Conservation (phyloP, 2,888 invertebrate genomes). For the Plebejus anna region DNA sequence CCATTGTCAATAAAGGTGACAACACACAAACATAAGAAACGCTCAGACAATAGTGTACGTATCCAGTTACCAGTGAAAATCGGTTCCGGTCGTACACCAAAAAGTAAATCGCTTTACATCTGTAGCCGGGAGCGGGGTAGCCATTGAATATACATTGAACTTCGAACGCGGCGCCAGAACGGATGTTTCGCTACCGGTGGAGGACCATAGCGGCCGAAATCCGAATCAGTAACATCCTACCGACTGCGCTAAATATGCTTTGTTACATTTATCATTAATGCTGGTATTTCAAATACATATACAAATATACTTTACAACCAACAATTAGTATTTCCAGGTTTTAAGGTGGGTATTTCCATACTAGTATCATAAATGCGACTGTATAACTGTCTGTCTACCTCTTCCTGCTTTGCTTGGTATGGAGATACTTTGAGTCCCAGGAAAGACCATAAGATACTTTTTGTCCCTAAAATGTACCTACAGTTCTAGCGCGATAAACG, state of each 20-base stretch:
- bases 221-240: constrained; percentile 20
- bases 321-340: no score
- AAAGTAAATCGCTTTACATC: constrained; percentile 15
- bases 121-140: neutral
- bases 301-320: no score
- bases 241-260: constrained; percentile 10
- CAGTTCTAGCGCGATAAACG: no score
- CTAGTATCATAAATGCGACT: no score
- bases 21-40: neutral
- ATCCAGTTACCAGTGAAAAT: neutral
- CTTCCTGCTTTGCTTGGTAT: no score
- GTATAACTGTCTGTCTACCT: no score
- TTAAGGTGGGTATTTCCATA: no score
- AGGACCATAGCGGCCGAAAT: neutral
- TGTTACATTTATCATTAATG: neutral
- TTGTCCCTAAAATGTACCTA: no score
- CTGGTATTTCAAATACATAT: no score
- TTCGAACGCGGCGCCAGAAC: neutral
- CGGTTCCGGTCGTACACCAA: constrained; percentile 1
- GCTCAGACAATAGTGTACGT: neutral
- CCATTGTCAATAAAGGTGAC: no score
- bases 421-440: no score
- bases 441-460: no score
- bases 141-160: constrained; percentile 8
- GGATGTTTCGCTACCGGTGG: constrained; percentile 8